Evolutionary conservation across 2,113 vertebrate genomes (phyloP).

Genomic region (Nycticryphes semicollaris): DNA sequence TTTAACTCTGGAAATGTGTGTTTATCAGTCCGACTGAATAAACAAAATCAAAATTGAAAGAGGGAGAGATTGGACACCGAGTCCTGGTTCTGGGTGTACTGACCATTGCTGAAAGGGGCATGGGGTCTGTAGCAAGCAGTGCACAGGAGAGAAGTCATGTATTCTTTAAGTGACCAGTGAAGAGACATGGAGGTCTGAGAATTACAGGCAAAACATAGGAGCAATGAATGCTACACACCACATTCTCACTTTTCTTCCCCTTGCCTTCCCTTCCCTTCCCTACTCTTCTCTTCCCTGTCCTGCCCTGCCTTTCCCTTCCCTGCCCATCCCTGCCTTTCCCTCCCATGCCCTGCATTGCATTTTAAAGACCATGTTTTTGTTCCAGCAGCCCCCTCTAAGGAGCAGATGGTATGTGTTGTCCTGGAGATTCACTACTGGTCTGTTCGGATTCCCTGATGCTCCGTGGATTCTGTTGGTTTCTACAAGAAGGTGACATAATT

Average conservation of each 20-base stretch:
- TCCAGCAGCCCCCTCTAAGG: neutral
- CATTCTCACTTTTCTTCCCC: neutral
- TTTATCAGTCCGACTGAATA: neutral
- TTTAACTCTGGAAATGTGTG: neutral
- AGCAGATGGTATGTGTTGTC: neutral
- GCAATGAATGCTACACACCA: too few species aligned
- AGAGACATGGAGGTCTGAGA: neutral
- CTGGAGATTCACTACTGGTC: neutral
- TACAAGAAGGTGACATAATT: neutral
- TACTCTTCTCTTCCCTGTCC: neutral
- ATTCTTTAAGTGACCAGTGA: neutral
- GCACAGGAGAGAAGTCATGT: neutral
- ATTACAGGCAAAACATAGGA: neutral
- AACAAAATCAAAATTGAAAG: neutral
- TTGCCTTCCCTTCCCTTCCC: neutral
- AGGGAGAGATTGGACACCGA: neutral
- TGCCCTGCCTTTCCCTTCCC: neutral
- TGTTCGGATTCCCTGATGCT: neutral
- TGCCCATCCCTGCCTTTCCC: too few species aligned
- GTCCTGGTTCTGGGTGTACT: neutral
- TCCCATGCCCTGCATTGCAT: rapidly evolving
- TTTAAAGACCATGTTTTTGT: neutral
- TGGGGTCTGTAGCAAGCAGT: neutral
- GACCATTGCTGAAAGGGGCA: neutral
- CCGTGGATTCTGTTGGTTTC: neutral